Conservation (phyloP, 2,888 invertebrate species). For the Ectemnius lituratus region DNA sequence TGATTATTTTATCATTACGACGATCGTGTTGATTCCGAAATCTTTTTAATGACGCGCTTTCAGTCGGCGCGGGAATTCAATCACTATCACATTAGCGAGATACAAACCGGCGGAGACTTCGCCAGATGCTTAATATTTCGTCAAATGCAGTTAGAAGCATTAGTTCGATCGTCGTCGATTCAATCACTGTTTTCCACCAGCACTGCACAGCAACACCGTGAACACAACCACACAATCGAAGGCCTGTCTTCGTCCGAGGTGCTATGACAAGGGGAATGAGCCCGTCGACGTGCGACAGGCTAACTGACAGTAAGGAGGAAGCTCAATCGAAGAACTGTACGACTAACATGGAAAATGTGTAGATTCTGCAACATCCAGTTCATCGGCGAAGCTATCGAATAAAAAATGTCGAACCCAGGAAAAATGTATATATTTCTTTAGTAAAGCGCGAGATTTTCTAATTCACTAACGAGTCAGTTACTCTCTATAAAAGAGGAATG, state of each 20-base stretch:
- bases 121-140: too few relatives aligned
- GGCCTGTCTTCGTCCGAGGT: slow-evolving; percentile 32
- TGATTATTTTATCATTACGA: slow-evolving; percentile 1
- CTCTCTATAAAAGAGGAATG: too few relatives aligned
- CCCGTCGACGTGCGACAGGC: slow-evolving; percentile 41
- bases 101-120: too few relatives aligned
- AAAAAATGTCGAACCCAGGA: too few relatives aligned
- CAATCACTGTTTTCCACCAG: slow-evolving; percentile 50
- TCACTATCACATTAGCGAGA: neutral
- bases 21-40: neutral
- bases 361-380: too few relatives aligned
- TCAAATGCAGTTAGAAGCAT: neutral
- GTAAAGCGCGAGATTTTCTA: too few relatives aligned
- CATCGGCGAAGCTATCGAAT: too few relatives aligned
- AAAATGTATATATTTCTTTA: too few relatives aligned
- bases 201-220: slow-evolving; percentile 56
- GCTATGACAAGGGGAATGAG: slow-evolving; percentile 46
- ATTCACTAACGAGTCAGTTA: too few relatives aligned
- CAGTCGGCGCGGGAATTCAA: neutral
- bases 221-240: slow-evolving; percentile 50
- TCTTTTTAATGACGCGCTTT: neutral
- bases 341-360: slow-evolving; percentile 6
- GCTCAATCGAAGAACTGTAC: slow-evolving; percentile 12
- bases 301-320: slow-evolving; percentile 24
- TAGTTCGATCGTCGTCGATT: slow-evolving; percentile 20